Percentiles rank a stretch among this genome's conserved stretches.
Evolutionary conservation across 1,140 invertebrate genomes (phyloP).

Genomic region (Monochamus saltuarius): DNA sequence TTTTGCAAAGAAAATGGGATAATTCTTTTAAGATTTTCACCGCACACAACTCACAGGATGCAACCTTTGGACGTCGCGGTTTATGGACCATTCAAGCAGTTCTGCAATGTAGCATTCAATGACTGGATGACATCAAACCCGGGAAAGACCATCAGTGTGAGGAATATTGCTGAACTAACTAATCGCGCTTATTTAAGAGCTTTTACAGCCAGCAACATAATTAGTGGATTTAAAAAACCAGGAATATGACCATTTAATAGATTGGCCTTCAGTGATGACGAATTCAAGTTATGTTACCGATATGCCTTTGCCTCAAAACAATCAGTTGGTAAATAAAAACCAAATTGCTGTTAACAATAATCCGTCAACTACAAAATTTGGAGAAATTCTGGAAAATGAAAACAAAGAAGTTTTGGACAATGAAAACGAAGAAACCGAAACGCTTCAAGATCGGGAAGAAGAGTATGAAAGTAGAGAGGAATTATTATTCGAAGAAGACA

Average conservation of each 20-base stretch:
- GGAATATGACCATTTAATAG: slow-evolving; percentile 15
- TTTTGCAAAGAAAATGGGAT: slow-evolving; percentile 47
- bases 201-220: background rate
- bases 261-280: slow-evolving; percentile 21
- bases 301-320: slow-evolving; percentile 4
- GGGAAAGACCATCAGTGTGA: slow-evolving; percentile 43
- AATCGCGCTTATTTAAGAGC: slow-evolving; percentile 8
- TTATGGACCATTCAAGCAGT: slow-evolving; percentile 49
- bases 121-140: slow-evolving; percentile 39
- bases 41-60: slow-evolving; percentile 47
- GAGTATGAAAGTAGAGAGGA: background rate
- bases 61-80: slow-evolving; percentile 48
- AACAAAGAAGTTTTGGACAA: background rate
- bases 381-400: too few relatives aligned
- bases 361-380: too few relatives aligned
- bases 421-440: background rate
- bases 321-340: slow-evolving; percentile 1
- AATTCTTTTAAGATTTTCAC: slow-evolving; percentile 46
- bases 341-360: background rate
- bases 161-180: slow-evolving; percentile 38
- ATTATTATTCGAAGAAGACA: background rate
- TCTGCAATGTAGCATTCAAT: slow-evolving; percentile 49
- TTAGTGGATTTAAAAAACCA: slow-evolving; percentile 10
- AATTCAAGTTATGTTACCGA: slow-evolving; percentile 20
- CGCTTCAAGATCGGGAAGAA: background rate